Evolutionary conservation across 1,140 invertebrate species (phyloP), one percentile per base, ranked within the genome.

Genomic region (Drosophila santomea): DNA sequence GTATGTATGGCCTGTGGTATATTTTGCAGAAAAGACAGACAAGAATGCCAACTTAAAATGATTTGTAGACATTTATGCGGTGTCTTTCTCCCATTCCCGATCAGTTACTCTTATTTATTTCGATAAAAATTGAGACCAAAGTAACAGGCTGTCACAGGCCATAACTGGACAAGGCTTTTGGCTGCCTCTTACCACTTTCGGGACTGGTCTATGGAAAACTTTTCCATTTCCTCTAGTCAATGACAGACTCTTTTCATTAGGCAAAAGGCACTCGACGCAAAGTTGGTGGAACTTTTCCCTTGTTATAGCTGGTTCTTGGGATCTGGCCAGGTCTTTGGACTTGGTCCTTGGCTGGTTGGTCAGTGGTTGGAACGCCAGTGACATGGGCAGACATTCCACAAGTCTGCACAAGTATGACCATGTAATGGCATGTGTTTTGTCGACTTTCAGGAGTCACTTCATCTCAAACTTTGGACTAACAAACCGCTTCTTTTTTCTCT

Each of bases 191-290:
- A 72, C 54, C 69, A 71, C 68, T 69, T 66, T 52, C 28, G 56
- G 54, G 51, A 41, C 56, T 35, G 71, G 81, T 85, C 81, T 57
- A 78, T 80, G 81, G 48, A 86, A 88, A 88, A 88, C 52, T 88
- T 88, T 80, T 78, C 58, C 68, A 61, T 79, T 77, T 76, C 74
- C 55, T 62, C 74, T 45, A 86, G 83, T 86, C 83, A 88, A 77
- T 78, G 60, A 78, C 76, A 88, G 83, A 86, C 79, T 83, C 83
- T 88, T 88, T 88, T 88, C 84, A 88, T 88, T 88, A 88, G 83
- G 83, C 72, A 80, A 62, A 64, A 84, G 72, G 66, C 81, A 45
- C 67, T 85, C 62, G 64, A 72, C 51, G 67, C 61, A 72, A 74
- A 66, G 48, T 88, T 80, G 71, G 86, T 58, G 68, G 81, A 89